Base-by-base conservation (phyloP, 23 tunicate species). In the Botrylloides violaceus region DNA sequence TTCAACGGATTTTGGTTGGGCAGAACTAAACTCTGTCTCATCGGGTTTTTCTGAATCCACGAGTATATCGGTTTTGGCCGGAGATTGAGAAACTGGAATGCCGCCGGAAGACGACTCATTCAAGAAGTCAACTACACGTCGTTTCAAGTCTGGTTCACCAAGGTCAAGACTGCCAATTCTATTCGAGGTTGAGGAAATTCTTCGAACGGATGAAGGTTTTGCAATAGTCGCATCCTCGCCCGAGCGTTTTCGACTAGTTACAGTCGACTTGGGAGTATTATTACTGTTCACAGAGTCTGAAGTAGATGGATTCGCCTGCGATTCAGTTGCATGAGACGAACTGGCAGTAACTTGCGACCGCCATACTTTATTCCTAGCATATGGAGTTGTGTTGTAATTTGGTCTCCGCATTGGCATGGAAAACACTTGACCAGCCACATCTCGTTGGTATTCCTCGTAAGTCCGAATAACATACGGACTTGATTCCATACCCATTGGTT, bases 381-480 rank as follows among this genome's bases (percentile, higher is more conserved):
- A 35, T 2, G 72, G 50, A 21, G 36, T 12, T 1, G 60, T 6
- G 28, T 48, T 29, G 32, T 66, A 53, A 6, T n/a, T 59, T 19
- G 32, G 70, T 31, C 33, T 29, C 35, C 7, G 9, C n/a, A 34
- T 4, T 62, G 79, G 66, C 7, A 32, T 19, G 0, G 64, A 1
- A 24, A 37, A 68, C 37, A 43, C 25, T 43, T 68, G 58, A 36
- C 74, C 74, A 39, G 74, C 74, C 4, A 68, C 57, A 7, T 81
- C 80, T 15, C 62, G 48, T 29, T 81, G 79, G 66, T 81, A 81
- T 39, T 81, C 86, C 0, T 74, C 70, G 71, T 81, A 81, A 36
- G 86, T 61, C 12, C 64, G 66, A 34, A 81, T 53, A 1, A 27
- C 32, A 36, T 58, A 73, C 28, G 48, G 49, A 28, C 50, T 1